Base-by-base conservation (phyloP, 2,888 invertebrate species). In the Auanema freiburgensis region DNA sequence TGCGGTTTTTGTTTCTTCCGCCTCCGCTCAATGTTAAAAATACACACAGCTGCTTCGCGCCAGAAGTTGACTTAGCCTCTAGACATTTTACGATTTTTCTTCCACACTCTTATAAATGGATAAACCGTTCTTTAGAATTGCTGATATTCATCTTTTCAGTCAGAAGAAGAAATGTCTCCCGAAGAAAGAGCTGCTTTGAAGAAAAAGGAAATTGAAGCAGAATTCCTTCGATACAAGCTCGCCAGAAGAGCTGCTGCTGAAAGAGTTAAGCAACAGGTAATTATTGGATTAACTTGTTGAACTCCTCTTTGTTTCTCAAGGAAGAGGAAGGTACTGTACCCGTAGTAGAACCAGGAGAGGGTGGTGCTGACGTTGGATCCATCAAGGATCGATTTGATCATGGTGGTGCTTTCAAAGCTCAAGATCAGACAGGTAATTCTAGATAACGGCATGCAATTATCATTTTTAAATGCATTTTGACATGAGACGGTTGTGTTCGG, bases 181-280 rank as follows among this genome's bases (percentile, higher is more conserved):
- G 81, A 81, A 58, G 81, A 80, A 53, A 59, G 81, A 23, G 79
- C 81, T 1, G 78, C 74, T 8, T 63, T 73, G 44, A 81, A 82
- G 69, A 81, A 81, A 61, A 71, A 74, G 49, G 81, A 81, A 59
- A 81, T 81, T 55, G 81, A 81, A 53, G 81, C 79, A 10, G 81
- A 81, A 60, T 81, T 81, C 68, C 72, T 77, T 52, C 67, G 80
- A 50, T 81, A 79, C 66, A 81, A 81, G 59, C 55, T 81, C 58
- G 81, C 81, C 1, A 59, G 81, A 46, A 79, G 79, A 57, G 66
- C 71, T 14, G 79, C 78, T 41, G 72, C 69, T 6, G 72, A 80
- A 59, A 65, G 69, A 44, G 65, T 66, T 16, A 54, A 60, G 18
- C 60, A 60, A n/a, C 60, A 60, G 46, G 46, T 46, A 46, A 3